Conservation (phyloP, 2,113 vertebrate genomes). For the Microcebus griseorufus region DNA sequence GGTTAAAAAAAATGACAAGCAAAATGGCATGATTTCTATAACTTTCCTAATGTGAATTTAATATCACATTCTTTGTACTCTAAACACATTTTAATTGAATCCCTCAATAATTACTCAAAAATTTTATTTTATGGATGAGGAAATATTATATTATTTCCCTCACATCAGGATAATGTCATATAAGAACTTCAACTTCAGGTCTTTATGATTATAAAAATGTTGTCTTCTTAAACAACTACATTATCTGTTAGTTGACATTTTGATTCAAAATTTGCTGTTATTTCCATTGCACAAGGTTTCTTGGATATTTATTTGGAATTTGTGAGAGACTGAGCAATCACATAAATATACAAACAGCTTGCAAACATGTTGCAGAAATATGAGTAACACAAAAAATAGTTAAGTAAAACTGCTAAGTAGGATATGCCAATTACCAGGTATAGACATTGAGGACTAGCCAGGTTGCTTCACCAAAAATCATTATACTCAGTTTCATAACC, state of each 20-base stretch:
- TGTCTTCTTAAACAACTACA: background rate
- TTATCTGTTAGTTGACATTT: background rate
- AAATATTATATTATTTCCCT: background rate
- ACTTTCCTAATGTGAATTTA: background rate
- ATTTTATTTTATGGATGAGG: background rate
- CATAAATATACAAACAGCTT: background rate
- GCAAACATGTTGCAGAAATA: background rate
- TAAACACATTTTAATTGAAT: background rate
- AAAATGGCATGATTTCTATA: background rate
- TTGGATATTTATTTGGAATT: background rate
- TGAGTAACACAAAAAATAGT: background rate
- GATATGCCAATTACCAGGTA: too few relatives aligned
- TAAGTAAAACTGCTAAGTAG: background rate
- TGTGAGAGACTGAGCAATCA: background rate
- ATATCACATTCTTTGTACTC: background rate
- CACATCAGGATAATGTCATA: background rate
- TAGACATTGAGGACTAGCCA: background rate
- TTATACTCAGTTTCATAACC: background rate
- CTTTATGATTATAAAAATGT: background rate
- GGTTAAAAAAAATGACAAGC: background rate
- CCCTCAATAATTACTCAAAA: background rate
- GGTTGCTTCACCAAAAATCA: background rate
- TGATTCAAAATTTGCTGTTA: background rate
- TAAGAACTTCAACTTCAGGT: background rate
- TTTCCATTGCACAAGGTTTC: background rate